Evolutionary conservation across 2,113 vertebrate genomes (phyloP), one percentile per base, ranked within the genome.

Genomic region (Vimba vimba): DNA sequence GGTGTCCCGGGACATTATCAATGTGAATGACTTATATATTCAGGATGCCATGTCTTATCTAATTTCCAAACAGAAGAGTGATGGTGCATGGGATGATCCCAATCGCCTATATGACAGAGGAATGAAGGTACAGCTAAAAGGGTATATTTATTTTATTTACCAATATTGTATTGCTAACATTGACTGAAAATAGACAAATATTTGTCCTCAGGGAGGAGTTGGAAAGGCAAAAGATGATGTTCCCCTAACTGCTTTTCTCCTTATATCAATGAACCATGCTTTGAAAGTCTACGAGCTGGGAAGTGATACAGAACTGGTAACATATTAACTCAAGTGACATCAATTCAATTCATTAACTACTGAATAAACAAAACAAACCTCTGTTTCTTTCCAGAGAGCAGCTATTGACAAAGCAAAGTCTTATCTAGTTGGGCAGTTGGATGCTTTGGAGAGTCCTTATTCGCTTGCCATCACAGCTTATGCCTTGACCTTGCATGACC

Each of bases 181-280:
- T n/a, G 6, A 36, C 33, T 80, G 0, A 25, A 66, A 7, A 13
- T 13, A 43, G 10, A 30, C 5, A 8, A 17, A 30, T n/a, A n/a
- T 73, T 68, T 73, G 9, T 74, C 43, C 47, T 79, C 78, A 94
- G 94, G 94, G 94, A 33, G 93, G 93, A 88, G 91, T 94, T 84
- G 1, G 33, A 13, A 19, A 85, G 64, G 74, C 84, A 9, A 89
- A 89, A 75, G 93, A 93, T 6, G 90, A 93, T 69, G 90, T 92
- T 81, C 88, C 94, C 25, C 76, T 95, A 87, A 94, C 94, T 75
- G 92, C 94, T 0, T 94, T 92, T 6, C 88, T 95, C 27, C 90
- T 93, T 25, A 86, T 93, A 75, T 87, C 93, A 13, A 27, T 95
- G 83, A 88, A 92, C 6, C 82, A 89, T 39, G 82, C 90, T 33